Percentiles rank a stretch among this genome's conserved stretches.
phyloP scores from a whole-genome alignment of 2,113 vertebrate genomes.

The Stercorarius parasiticus region DNA sequence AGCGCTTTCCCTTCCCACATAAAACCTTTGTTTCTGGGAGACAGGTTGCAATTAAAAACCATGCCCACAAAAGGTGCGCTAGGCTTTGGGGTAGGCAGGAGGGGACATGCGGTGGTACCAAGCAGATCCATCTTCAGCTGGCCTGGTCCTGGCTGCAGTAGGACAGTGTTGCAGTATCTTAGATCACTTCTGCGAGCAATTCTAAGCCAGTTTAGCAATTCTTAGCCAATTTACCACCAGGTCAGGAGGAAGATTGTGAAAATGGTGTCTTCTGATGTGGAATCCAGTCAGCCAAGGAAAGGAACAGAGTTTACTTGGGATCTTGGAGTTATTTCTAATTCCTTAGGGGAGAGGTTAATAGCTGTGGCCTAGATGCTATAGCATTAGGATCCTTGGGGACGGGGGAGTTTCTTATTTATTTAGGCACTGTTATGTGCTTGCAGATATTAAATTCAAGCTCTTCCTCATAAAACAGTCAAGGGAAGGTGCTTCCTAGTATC shows the following conservation, averaged over 20 bases:
- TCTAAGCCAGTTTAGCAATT: not conserved
- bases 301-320: not conserved
- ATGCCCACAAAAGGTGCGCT: not conserved
- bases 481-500: not conserved
- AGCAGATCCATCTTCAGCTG: not conserved
- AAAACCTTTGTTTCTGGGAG: not conserved
- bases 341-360: not conserved
- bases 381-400: not conserved
- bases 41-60: not conserved
- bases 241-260: not conserved
- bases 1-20: not conserved
- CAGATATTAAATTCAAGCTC: conserved; percentile 2
- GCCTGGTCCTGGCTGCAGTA: not conserved
- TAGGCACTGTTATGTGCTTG: not conserved
- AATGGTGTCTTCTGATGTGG: not conserved
- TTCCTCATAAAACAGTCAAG: not conserved
- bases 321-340: not conserved
- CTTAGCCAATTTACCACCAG: not conserved
- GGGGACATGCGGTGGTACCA: too few species aligned
- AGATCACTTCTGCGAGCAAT: not conserved
- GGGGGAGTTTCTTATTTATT: not conserved
- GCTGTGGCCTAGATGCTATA: not conserved
- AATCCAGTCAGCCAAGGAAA: not conserved
- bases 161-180: not conserved
- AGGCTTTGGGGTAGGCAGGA: not conserved